A percentile compares a stretch with the other conserved stretches of the same genome.
Conservation (phyloP, 2,113 vertebrate genomes). For the Corythoichthys haematopterus region DNA sequence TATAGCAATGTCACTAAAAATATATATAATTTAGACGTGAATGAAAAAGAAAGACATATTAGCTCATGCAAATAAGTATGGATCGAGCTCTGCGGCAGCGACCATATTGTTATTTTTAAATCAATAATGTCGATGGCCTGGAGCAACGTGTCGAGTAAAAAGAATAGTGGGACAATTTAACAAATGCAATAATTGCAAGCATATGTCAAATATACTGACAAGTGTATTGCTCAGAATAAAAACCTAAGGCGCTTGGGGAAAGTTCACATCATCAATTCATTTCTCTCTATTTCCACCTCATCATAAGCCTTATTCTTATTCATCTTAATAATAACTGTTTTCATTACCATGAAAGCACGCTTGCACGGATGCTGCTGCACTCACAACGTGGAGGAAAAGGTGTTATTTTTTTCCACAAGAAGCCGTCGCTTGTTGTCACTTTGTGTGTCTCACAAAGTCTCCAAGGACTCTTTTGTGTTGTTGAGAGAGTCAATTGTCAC, state of each 20-base stretch:
- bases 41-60: conserved; percentile 43
- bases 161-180: conserved; percentile 58
- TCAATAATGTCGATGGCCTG: conserved; percentile 65
- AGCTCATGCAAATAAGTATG: conserved; percentile 58
- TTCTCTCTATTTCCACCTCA: conserved; percentile 37
- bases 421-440: conserved; percentile 36
- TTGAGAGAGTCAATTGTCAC: conserved; percentile 55
- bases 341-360: conserved; percentile 41
- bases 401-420: conserved; percentile 33
- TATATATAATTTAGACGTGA: conserved; percentile 46
- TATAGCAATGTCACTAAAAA: conserved; percentile 47
- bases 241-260: conserved; percentile 48
- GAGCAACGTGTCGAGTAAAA: conserved; percentile 56
- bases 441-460: conserved; percentile 50
- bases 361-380: conserved; percentile 9
- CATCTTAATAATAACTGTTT: conserved; percentile 28
- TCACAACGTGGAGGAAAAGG: conserved; percentile 24
- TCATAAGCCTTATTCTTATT: conserved; percentile 11
- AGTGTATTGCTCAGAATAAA: conserved; percentile 27
- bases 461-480: conserved; percentile 57
- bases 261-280: conserved; percentile 62
- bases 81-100: conserved; percentile 42
- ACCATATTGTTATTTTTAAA: conserved; percentile 62
- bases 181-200: conserved; percentile 69
- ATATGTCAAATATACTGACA: conserved; percentile 69